These are phyloP conservation scores for Eumaeus atala DNA, from an alignment of 1,140 invertebrate genomes.

Conservation along the genomic window DNA sequence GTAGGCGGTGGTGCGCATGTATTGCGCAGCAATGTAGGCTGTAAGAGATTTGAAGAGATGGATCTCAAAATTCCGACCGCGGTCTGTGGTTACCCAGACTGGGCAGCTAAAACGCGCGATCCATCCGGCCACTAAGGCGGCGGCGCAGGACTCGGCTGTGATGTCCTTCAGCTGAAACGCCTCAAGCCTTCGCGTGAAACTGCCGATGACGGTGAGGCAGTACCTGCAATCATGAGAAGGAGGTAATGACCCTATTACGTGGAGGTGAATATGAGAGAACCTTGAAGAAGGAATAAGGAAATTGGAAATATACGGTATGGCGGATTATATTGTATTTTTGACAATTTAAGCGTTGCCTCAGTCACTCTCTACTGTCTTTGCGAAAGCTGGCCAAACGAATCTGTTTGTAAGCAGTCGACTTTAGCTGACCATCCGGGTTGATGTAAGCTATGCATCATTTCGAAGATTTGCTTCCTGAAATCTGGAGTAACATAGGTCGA, in stretches of 20 bases:
- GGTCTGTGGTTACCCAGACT: too few species aligned
- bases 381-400: slow-evolving; percentile 18
- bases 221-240: too few species aligned
- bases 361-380: slow-evolving; percentile 13
- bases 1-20: slow-evolving; percentile 48
- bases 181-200: slow-evolving; percentile 26
- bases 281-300: neutral
- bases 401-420: slow-evolving; percentile 5
- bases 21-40: slow-evolving; percentile 26
- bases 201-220: slow-evolving; percentile 24
- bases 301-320: neutral
- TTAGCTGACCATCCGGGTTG: neutral
- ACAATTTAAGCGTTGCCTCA: too few species aligned
- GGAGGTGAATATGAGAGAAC: slow-evolving; percentile 1
- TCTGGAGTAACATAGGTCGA: too few species aligned
- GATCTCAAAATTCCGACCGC: too few species aligned
- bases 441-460: too few species aligned
- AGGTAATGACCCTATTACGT: slow-evolving; percentile 15
- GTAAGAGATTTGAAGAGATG: slow-evolving; percentile 24
- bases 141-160: slow-evolving; percentile 22
- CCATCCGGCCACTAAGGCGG: slow-evolving; percentile 21
- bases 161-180: slow-evolving; percentile 22
- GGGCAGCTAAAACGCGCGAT: slow-evolving; percentile 25
- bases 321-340: neutral
- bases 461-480: too few species aligned